phyloP scores from a whole-genome alignment of 1,140 invertebrate species.

The Cotesia glomerata region DNA sequence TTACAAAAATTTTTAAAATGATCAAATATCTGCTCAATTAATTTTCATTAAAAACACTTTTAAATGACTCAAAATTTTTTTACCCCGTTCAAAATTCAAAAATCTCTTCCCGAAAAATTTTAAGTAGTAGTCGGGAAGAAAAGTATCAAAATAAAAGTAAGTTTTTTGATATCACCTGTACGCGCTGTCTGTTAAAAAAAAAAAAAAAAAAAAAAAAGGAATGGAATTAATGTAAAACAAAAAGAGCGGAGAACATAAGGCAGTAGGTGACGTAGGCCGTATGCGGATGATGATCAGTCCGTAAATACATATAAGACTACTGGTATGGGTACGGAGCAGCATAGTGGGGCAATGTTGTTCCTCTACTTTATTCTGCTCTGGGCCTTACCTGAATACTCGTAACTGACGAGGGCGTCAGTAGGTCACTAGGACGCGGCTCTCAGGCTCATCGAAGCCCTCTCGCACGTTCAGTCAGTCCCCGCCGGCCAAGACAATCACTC shows the following conservation, averaged over 20 bases:
- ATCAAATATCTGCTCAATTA: no score
- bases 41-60: no score
- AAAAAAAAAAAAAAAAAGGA: conserved; percentile 8
- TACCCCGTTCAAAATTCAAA: no score
- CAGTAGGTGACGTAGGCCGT: no score
- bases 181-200: background rate
- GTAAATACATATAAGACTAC: conserved; percentile 5
- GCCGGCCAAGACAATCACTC: conserved; percentile 55
- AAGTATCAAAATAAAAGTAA: conserved; percentile 11
- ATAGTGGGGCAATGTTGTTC: conserved; percentile 25
- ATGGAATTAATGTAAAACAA: conserved; percentile 14
- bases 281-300: no score
- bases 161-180: conserved; percentile 46
- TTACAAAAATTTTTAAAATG: no score
- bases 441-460: conserved; percentile 47
- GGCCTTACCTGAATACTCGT: conserved; percentile 12
- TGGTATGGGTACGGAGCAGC: background rate
- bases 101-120: background rate
- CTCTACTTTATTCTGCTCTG: background rate
- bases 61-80: no score
- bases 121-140: background rate
- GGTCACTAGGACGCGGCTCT: conserved; percentile 61
- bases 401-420: conserved; percentile 52
- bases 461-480: conserved; percentile 51
- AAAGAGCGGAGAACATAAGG: no score